phyloP scores from a whole-genome alignment of 2,113 vertebrate species.

The Dascyllus trimaculatus region DNA sequence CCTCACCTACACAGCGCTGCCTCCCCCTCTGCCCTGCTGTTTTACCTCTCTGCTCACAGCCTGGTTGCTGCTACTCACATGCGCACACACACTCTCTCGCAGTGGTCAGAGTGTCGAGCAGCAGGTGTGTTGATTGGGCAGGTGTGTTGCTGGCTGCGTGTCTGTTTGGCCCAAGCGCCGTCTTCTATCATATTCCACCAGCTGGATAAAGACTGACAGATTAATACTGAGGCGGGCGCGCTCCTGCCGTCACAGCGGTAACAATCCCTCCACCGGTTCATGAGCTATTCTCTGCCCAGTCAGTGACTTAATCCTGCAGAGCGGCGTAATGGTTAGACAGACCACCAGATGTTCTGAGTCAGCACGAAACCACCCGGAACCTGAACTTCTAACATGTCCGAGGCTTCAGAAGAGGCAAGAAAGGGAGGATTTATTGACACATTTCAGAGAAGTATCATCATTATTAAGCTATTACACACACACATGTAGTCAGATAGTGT shows the following conservation, averaged over 20 bases:
- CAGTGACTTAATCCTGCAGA: slow-evolving; percentile 65
- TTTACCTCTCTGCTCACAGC: slow-evolving; percentile 48
- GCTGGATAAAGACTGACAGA: slow-evolving; percentile 74
- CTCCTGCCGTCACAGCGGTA: slow-evolving; percentile 56
- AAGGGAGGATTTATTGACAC: not conserved
- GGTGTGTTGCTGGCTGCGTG: slow-evolving; percentile 56
- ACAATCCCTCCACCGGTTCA: slow-evolving; percentile 48
- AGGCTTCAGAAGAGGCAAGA: not conserved
- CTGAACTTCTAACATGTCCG: slow-evolving; percentile 19
- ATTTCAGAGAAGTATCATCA: not conserved
- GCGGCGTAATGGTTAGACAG: slow-evolving; percentile 67
- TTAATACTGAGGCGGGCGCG: slow-evolving; percentile 67
- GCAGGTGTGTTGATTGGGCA: slow-evolving; percentile 77
- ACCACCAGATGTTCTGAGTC: slow-evolving; percentile 67
- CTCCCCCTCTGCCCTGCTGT: slow-evolving; percentile 41
- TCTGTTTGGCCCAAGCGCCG: slow-evolving; percentile 36
- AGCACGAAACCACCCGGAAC: slow-evolving; percentile 28
- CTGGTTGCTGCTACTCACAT: slow-evolving; percentile 20
- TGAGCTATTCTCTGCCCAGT: slow-evolving; percentile 56
- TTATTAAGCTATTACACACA: not conserved
- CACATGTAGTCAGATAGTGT: no score
- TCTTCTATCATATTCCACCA: slow-evolving; percentile 67
- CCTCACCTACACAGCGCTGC: slow-evolving; percentile 49
- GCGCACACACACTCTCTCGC: slow-evolving; percentile 25
- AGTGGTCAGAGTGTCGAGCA: slow-evolving; percentile 63